phyloP scores from a whole-genome alignment of 2,113 vertebrate genomes.

The Vireo altiloquus region DNA sequence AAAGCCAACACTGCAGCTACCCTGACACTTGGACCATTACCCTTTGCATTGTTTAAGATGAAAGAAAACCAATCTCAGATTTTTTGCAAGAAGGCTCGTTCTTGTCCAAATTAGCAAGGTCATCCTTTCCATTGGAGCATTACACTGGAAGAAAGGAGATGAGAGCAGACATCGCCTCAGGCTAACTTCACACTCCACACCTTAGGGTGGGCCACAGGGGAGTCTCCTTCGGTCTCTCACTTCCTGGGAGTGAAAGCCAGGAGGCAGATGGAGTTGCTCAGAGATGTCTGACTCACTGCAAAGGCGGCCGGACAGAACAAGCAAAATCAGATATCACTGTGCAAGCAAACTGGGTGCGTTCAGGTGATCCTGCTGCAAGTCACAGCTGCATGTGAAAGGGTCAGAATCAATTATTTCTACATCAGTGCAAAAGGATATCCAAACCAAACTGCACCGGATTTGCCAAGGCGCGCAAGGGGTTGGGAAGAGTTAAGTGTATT shows the following conservation, averaged over 20 bases:
- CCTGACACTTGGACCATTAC: neutral
- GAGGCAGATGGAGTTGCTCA: neutral
- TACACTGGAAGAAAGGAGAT: neutral
- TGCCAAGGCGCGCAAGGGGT: neutral
- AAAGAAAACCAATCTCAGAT: neutral
- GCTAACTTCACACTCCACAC: neutral
- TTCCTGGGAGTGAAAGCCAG: conserved; percentile 38
- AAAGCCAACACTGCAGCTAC: neutral
- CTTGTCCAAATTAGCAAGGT: neutral
- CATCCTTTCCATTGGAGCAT: neutral
- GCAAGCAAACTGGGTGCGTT: neutral
- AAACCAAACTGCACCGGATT: neutral
- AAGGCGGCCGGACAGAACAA: neutral
- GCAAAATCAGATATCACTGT: neutral
- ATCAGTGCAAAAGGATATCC: neutral
- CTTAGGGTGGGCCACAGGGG: neutral
- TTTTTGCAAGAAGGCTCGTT: neutral
- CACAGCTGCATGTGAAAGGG: neutral
- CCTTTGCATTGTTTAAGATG: neutral
- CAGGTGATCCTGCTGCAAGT: conserved; percentile 1
- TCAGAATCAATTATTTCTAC: neutral
- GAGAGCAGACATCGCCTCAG: neutral
- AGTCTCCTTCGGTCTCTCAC: neutral
- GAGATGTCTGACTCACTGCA: conserved; percentile 20
- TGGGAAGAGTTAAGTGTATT: neutral